phyloP scores from a whole-genome alignment of 2,113 vertebrate genomes.

The Grammatotria lemairii region DNA sequence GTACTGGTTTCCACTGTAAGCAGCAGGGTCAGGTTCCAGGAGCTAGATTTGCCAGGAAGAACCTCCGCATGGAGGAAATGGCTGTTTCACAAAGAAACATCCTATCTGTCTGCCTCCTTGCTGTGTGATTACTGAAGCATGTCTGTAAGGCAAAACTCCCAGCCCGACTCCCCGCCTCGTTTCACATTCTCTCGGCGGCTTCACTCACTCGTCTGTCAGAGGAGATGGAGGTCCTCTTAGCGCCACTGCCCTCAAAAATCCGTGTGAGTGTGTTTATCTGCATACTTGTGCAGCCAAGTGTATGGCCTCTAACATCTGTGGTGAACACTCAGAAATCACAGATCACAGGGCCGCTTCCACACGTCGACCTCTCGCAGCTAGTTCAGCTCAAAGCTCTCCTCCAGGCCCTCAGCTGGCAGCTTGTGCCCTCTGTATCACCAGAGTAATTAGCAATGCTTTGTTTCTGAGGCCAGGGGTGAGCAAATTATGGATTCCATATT shows the following conservation, averaged over 20 bases:
- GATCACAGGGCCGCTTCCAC: not conserved
- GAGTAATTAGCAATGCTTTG: conserved; percentile 49
- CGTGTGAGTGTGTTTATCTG: not conserved
- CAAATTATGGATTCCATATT: conserved; percentile 48
- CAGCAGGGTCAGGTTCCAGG: not conserved
- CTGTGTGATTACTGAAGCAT: conserved; percentile 34
- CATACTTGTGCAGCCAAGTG: not conserved
- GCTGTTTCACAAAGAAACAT: conserved; percentile 4
- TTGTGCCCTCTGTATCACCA: not conserved
- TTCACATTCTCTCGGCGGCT: not conserved
- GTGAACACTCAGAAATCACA: not conserved
- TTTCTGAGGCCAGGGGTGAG: conserved; percentile 5
- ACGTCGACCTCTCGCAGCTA: not conserved
- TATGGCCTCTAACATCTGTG: not conserved
- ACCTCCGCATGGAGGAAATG: not conserved
- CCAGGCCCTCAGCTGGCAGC: conserved; percentile 16
- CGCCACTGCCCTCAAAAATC: not conserved
- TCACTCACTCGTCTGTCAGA: conserved; percentile 8
- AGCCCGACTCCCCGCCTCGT: not conserved
- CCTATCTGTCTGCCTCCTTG: conserved; percentile 3
- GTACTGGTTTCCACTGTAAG: not conserved
- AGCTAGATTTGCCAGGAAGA: not conserved
- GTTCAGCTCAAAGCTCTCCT: not conserved
- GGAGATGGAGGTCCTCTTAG: not conserved
- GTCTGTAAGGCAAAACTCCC: conserved; percentile 19